Evolutionary conservation across 1,140 invertebrate genomes (phyloP).

Genomic region (Pseudomyrmex gracilis): DNA sequence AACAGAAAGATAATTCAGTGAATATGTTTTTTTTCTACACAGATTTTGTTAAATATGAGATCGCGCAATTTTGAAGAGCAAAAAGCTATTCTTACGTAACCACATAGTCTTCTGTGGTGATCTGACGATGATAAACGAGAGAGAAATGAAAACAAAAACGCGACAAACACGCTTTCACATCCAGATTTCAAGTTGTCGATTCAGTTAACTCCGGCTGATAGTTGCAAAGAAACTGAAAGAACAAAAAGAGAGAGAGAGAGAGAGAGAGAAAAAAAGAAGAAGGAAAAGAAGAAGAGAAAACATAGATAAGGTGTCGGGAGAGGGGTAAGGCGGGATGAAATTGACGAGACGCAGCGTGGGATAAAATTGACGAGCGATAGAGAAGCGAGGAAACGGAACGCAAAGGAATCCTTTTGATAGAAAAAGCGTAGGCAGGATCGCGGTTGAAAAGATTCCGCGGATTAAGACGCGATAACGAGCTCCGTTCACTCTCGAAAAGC

Average conservation of each 20-base stretch:
- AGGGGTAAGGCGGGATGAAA: conserved; percentile 31
- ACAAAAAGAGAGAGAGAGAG: background rate
- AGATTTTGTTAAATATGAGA: no score
- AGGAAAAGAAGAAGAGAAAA: conserved; percentile 21
- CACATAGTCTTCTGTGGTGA: background rate
- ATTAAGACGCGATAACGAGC: conserved; percentile 81
- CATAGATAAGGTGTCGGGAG: conserved; percentile 8
- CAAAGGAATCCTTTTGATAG: conserved; percentile 69
- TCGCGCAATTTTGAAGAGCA: no score
- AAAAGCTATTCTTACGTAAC: no score
- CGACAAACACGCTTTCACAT: background rate
- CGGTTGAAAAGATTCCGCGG: conserved; percentile 79
- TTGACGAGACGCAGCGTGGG: conserved; percentile 3
- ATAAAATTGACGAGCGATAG: background rate
- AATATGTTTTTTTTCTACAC: no score
- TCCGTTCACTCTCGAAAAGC: conserved; percentile 72
- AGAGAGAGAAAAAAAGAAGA: background rate
- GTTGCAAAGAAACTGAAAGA: conserved; percentile 27
- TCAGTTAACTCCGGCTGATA: conserved; percentile 31
- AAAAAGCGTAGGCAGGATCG: conserved; percentile 68
- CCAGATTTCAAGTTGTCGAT: conserved; percentile 13
- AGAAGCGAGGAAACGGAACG: conserved; percentile 5
- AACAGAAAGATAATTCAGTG: no score
- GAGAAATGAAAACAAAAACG: background rate
- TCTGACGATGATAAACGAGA: background rate